Percentiles rank a stretch among this genome's conserved stretches.
Evolutionary conservation across 2,888 invertebrate genomes (phyloP).

Genomic region (Melinaea marsaeus): DNA sequence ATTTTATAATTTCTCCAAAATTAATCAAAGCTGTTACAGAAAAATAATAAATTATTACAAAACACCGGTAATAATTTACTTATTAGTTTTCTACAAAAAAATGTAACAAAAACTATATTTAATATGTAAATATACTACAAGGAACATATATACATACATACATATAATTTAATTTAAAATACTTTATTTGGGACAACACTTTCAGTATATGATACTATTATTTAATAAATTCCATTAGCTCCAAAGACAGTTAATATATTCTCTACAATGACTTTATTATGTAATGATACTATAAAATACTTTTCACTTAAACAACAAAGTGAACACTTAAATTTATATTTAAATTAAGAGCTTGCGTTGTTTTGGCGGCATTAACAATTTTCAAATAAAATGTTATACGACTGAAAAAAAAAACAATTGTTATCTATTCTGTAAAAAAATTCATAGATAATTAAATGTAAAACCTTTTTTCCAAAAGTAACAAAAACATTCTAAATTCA

Average conservation of each 20-base stretch:
- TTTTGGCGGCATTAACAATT: neutral
- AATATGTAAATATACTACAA: neutral
- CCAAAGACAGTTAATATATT: neutral
- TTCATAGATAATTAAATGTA: neutral
- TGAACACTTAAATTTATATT: conserved; percentile 9
- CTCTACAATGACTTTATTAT: neutral
- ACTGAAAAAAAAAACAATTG: neutral
- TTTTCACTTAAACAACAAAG: conserved; percentile 7
- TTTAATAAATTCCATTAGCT: neutral
- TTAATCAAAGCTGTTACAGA: too few species aligned
- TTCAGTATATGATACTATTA: neutral
- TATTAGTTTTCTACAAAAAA: neutral
- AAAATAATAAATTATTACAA: neutral
- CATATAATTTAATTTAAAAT: neutral
- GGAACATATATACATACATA: neutral
- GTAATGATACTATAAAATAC: conserved; percentile 2
- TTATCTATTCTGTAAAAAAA: neutral
- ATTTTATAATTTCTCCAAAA: too few species aligned
- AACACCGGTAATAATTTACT: neutral
- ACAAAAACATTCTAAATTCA: neutral
- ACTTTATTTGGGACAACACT: conserved; percentile 1
- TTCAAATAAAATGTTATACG: too few species aligned
- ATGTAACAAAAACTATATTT: neutral
- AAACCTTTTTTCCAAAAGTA: neutral
- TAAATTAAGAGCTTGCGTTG: conserved; percentile 2